These are phyloP conservation scores for Pteropus alecto DNA, from an alignment of 2,113 vertebrate genomes.

Conservation along the genomic window DNA sequence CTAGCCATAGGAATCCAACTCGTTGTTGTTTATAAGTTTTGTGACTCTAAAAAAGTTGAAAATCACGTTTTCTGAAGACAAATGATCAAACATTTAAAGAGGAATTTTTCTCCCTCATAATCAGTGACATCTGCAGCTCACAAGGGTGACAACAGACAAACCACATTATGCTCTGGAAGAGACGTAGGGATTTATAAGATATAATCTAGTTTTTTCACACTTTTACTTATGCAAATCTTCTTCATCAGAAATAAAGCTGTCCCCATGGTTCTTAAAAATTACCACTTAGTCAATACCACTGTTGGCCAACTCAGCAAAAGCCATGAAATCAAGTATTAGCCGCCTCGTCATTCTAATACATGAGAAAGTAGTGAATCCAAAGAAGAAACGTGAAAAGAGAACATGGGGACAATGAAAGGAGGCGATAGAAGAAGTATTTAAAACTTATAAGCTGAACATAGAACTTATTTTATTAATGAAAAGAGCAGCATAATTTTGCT, in stretches of 20 bases:
- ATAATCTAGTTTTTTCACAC: slow-evolving; percentile 21
- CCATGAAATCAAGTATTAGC: not conserved
- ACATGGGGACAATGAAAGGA: not conserved
- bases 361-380: not conserved
- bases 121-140: slow-evolving; percentile 48
- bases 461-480: slow-evolving; percentile 14
- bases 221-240: slow-evolving; percentile 50
- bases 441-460: not conserved
- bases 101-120: slow-evolving; percentile 54
- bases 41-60: slow-evolving; percentile 46
- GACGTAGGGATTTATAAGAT: slow-evolving; percentile 3
- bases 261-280: slow-evolving; percentile 44
- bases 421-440: not conserved
- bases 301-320: slow-evolving; percentile 42
- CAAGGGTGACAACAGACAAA: slow-evolving; percentile 55
- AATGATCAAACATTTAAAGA: slow-evolving; percentile 67
- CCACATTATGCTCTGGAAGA: slow-evolving; percentile 33
- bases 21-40: slow-evolving; percentile 36
- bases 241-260: slow-evolving; percentile 53
- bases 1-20: slow-evolving; percentile 10
- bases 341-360: not conserved
- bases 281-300: slow-evolving; percentile 50
- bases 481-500: not conserved
- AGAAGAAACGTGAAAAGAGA: not conserved
- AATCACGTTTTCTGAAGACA: slow-evolving; percentile 64